Conservation (phyloP, 1,140 invertebrate genomes). For the Dendroctonus valens region DNA sequence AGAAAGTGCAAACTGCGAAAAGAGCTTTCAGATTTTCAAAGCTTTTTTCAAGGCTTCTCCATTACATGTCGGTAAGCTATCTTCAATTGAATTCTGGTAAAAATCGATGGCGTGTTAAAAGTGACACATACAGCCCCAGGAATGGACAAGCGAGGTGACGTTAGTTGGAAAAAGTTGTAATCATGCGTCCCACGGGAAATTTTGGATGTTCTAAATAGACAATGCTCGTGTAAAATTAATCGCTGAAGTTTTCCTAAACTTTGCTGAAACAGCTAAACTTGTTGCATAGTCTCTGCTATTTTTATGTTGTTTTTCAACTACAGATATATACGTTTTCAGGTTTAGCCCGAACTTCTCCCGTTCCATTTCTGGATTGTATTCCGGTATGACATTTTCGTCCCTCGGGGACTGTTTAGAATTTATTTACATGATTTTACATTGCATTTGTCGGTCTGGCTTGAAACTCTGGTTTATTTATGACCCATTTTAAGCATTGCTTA, state of each 20-base stretch:
- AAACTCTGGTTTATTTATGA: background rate
- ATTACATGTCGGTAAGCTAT: too few species aligned
- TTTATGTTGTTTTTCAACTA: slow-evolving; percentile 9
- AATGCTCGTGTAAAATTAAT: slow-evolving; percentile 22
- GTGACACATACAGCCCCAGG: too few species aligned
- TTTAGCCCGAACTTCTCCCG: slow-evolving; percentile 1
- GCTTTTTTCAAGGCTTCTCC: too few species aligned
- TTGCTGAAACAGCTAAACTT: slow-evolving; percentile 15
- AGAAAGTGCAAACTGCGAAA: too few species aligned
- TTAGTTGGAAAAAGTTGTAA: slow-evolving; percentile 14
- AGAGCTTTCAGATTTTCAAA: too few species aligned
- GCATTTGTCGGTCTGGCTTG: background rate
- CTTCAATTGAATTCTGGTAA: too few species aligned
- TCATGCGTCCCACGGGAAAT: slow-evolving; percentile 19
- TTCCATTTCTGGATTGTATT: background rate
- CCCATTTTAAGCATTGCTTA: background rate
- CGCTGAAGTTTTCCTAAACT: slow-evolving; percentile 14
- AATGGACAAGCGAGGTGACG: background rate
- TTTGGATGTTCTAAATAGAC: slow-evolving; percentile 22
- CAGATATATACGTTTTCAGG: background rate
- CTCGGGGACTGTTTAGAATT: background rate
- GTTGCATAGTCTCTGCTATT: slow-evolving; percentile 15
- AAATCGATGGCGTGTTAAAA: too few species aligned
- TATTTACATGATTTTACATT: background rate
- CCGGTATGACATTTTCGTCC: background rate